phyloP scores from a whole-genome alignment of 2,888 invertebrate genomes.

The Lasioglossum zephyrum region DNA sequence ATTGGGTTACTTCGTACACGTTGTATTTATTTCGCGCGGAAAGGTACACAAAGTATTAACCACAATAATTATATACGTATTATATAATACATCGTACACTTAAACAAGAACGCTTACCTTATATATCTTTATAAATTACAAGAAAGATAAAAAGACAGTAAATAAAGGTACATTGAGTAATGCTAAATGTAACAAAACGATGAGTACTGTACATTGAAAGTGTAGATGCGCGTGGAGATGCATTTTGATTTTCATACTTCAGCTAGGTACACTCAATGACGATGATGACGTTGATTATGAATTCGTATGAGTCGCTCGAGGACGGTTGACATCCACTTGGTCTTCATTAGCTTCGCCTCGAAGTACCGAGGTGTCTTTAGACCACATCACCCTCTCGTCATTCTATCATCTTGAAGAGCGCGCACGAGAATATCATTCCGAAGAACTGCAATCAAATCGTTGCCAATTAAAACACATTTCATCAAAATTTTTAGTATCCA shows the following conservation, averaged over 20 bases:
- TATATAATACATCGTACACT: slow-evolving; percentile 26
- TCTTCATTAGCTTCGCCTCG: slow-evolving; percentile 35
- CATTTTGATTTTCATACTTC: slow-evolving; percentile 67
- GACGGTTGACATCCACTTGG: slow-evolving; percentile 48
- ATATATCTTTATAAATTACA: slow-evolving; percentile 57
- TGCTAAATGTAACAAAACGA: slow-evolving; percentile 47
- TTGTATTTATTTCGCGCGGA: slow-evolving; percentile 61
- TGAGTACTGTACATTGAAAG: slow-evolving; percentile 63
- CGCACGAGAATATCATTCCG: slow-evolving; percentile 93
- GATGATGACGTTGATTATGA: slow-evolving; percentile 64
- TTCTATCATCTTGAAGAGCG: slow-evolving; percentile 93
- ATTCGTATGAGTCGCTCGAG: slow-evolving; percentile 52
- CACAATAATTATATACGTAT: slow-evolving; percentile 30
- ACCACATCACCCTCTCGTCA: slow-evolving; percentile 68
- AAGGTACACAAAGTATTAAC: slow-evolving; percentile 51
- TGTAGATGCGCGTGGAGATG: slow-evolving; percentile 61
- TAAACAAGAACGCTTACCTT: slow-evolving; percentile 38
- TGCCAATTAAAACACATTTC: slow-evolving; percentile 25
- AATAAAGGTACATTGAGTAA: slow-evolving; percentile 44
- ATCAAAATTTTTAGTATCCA: too few relatives aligned
- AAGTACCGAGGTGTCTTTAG: slow-evolving; percentile 45
- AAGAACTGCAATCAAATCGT: slow-evolving; percentile 88
- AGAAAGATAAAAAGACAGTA: slow-evolving; percentile 27
- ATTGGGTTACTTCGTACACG: slow-evolving; percentile 26
- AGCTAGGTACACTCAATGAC: slow-evolving; percentile 54